These are phyloP conservation scores for Gortyna flavago DNA, from an alignment of 2,888 invertebrate species.

Conservation along the genomic window DNA sequence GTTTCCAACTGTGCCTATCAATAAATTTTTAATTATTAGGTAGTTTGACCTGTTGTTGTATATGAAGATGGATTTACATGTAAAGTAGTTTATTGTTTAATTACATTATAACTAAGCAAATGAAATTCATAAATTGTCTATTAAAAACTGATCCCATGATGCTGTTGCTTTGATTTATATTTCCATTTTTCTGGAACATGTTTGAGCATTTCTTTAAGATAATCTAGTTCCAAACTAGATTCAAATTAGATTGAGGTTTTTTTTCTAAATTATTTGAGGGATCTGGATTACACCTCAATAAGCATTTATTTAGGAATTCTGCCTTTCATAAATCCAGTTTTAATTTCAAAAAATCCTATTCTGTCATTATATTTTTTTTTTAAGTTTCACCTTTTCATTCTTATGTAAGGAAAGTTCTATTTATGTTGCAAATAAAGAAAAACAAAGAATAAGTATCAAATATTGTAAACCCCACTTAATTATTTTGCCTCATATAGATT, in stretches of 20 bases:
- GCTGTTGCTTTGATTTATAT: background rate
- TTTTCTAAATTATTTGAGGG: background rate
- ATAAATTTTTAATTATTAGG: background rate
- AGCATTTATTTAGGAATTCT: background rate
- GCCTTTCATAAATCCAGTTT: background rate
- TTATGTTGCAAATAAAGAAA: background rate
- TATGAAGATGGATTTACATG: background rate
- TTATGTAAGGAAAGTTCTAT: background rate
- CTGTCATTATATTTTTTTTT: too few species aligned
- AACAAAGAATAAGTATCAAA: background rate
- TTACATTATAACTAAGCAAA: too few species aligned
- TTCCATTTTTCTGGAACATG: background rate
- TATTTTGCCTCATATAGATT: background rate
- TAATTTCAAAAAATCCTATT: too few species aligned
- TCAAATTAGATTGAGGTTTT: background rate
- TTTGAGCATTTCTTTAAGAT: background rate
- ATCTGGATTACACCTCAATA: background rate
- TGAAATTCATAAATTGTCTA: too few species aligned
- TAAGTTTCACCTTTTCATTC: background rate
- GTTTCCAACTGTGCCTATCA: background rate
- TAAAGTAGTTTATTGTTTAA: background rate
- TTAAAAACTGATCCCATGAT: too few species aligned
- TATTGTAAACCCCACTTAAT: background rate
- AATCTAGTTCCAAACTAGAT: background rate
- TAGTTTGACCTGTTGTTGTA: background rate